Base-by-base conservation (phyloP, 1,140 invertebrate species). In the Oreohelix idahoensis region DNA sequence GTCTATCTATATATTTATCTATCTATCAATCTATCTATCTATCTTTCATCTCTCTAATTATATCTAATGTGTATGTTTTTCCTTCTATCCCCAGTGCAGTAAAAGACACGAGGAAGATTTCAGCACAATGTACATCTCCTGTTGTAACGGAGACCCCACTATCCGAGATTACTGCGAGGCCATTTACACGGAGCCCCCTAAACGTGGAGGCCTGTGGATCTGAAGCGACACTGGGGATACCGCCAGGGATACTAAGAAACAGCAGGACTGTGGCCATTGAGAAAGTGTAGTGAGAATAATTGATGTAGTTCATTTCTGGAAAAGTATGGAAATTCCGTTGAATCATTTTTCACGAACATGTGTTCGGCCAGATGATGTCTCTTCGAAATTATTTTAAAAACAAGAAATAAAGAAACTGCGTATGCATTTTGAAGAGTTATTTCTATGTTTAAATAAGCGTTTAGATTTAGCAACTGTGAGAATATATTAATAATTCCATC, bases 21-120 rank as follows among this genome's bases (percentile, higher is more conserved):
- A n/a, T n/a, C n/a, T n/a, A n/a, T n/a, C n/a, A n/a, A 58, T 58
- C 51, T 26, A 58, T 23, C 10, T 26, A 58, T 23, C 23, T 20
- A 58, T 58, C 26, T 26, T 11, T 15, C 51, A 23, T 58, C 51
- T 58, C 51, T 58, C 10, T 23, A 58, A 49, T 49, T 49, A 17
- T 17, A 49, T 49, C 45, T 49, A 49, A 49, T 49, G 45, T 49
- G n/a, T n/a, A n/a, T n/a, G n/a, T 58, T 66, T 8, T 32, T 32
- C 32, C 63, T 2, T 66, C 63, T 66, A n/a, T 66, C 63, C 32
- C 1, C 63, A 66, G 63, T 66, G 63, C 63, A 32, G n/a, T 32
- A 66, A 32, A 66, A 35, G n/a, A 66, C 63, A 66, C 63, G 63
- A 66, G 63, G 63, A 66, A 17, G 63, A 66, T 5, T 66, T 32